Percentiles rank a stretch among this genome's conserved stretches.
phyloP scores from a whole-genome alignment of 2,888 invertebrate species.

The Helicoverpa assulta region DNA sequence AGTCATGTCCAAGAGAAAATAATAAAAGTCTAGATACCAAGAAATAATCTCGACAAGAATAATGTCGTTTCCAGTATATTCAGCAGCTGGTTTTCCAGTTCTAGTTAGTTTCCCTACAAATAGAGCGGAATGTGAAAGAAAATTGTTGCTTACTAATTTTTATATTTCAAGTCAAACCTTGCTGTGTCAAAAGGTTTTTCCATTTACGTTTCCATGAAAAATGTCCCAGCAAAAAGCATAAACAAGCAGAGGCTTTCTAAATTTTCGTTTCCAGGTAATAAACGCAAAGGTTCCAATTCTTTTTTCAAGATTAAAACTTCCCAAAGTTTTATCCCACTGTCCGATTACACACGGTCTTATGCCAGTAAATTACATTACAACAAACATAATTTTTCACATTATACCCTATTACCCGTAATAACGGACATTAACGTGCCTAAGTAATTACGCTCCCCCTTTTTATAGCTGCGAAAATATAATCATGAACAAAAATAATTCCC shows the following conservation, averaged over 20 bases:
- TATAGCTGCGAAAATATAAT: slow-evolving; percentile 67
- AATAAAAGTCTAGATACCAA: slow-evolving; percentile 64
- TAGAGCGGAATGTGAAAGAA: not conserved
- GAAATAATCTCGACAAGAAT: slow-evolving; percentile 70
- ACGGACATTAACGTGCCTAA: slow-evolving; percentile 59
- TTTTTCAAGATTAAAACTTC: slow-evolving; percentile 1
- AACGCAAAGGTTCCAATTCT: slow-evolving; percentile 12
- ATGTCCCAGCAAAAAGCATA: slow-evolving; percentile 29
- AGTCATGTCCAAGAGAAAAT: slow-evolving; percentile 63
- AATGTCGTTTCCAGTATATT: slow-evolving; percentile 69
- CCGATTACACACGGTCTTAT: slow-evolving; percentile 58
- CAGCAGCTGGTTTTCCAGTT: slow-evolving; percentile 21
- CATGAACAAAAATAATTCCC: slow-evolving; percentile 68
- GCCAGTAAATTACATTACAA: slow-evolving; percentile 59
- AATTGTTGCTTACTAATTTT: slow-evolving; percentile 13
- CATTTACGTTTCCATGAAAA: slow-evolving; percentile 22
- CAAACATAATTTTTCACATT: slow-evolving; percentile 63
- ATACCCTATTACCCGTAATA: slow-evolving; percentile 62
- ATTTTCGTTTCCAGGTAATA: slow-evolving; percentile 11
- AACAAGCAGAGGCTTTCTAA: slow-evolving; percentile 21
- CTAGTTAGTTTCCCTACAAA: slow-evolving; percentile 24
- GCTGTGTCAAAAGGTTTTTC: slow-evolving; percentile 24
- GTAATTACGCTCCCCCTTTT: slow-evolving; percentile 64
- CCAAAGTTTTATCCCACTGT: slow-evolving; percentile 17
- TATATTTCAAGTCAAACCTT: slow-evolving; percentile 15